Conservation (phyloP, 2,113 vertebrate species). For the Sterrhoptilus dennistouni region DNA sequence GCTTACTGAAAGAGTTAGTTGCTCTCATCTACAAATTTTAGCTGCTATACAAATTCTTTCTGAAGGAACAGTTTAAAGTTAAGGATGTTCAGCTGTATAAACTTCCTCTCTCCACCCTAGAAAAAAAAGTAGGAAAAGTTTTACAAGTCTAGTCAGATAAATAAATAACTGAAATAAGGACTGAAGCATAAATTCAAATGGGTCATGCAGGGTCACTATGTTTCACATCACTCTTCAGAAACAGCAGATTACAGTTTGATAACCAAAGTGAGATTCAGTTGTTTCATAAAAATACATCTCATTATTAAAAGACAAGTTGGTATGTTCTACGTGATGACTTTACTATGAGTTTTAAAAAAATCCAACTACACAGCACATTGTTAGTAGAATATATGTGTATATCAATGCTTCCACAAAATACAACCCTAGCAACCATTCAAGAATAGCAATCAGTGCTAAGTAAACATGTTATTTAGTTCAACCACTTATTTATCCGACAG, state of each 20-base stretch:
- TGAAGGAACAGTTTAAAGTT: slow-evolving; percentile 36
- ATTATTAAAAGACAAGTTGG: not conserved
- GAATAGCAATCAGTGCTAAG: not conserved
- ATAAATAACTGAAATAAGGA: slow-evolving; percentile 5
- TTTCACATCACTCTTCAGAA: not conserved
- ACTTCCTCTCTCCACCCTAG: slow-evolving; percentile 22
- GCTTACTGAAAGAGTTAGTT: not conserved
- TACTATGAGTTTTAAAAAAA: not conserved
- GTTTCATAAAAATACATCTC: not conserved
- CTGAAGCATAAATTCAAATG: not conserved
- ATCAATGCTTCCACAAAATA: not conserved
- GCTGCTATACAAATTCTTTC: not conserved
- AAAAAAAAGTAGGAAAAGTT: not conserved
- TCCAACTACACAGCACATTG: not conserved
- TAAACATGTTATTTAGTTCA: not conserved
- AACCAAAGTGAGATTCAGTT: not conserved
- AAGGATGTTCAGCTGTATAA: slow-evolving; percentile 51
- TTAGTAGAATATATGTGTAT: not conserved
- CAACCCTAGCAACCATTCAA: not conserved
- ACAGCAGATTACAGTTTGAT: not conserved
- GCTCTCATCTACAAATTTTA: not conserved
- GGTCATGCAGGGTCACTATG: not conserved
- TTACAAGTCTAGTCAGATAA: not conserved
- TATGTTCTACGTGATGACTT: not conserved
- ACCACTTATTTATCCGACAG: not conserved